These are phyloP conservation scores for Tricholauxania praeusta DNA, from an alignment of 2,888 invertebrate species.

Conservation along the genomic window DNA sequence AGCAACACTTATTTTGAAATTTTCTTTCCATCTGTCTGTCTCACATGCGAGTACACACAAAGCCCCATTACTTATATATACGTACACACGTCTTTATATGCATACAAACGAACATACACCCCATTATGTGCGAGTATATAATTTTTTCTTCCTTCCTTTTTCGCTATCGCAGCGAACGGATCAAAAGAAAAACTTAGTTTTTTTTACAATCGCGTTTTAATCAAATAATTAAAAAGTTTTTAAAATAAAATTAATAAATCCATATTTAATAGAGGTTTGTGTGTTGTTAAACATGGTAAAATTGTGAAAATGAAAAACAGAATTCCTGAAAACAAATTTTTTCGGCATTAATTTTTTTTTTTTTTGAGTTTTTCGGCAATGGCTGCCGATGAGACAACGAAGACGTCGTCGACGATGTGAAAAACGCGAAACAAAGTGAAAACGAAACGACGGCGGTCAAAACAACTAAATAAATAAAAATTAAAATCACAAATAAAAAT, in stretches of 20 bases:
- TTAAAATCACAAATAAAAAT: constrained; percentile 50
- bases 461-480: constrained; percentile 48
- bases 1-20: constrained; percentile 19
- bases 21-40: background rate
- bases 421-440: constrained; percentile 49
- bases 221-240: constrained; percentile 2
- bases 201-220: constrained; percentile 19
- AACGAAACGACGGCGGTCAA: constrained; percentile 36
- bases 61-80: constrained; percentile 8
- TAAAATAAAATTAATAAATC: constrained; percentile 7
- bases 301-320: constrained; percentile 25
- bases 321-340: constrained; percentile 24
- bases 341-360: constrained; percentile 37
- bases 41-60: constrained; percentile 30
- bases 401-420: constrained; percentile 52
- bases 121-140: constrained; percentile 31
- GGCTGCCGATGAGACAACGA: constrained; percentile 48
- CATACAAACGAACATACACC: background rate
- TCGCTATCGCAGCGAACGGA: constrained; percentile 39
- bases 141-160: constrained; percentile 36
- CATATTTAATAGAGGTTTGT: background rate
- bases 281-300: constrained; percentile 9
- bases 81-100: background rate
- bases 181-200: constrained; percentile 44
- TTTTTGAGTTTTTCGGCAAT: constrained; percentile 48